Evolutionary conservation across 2,888 invertebrate species (phyloP).

Genomic region (Drosophila yooni): DNA sequence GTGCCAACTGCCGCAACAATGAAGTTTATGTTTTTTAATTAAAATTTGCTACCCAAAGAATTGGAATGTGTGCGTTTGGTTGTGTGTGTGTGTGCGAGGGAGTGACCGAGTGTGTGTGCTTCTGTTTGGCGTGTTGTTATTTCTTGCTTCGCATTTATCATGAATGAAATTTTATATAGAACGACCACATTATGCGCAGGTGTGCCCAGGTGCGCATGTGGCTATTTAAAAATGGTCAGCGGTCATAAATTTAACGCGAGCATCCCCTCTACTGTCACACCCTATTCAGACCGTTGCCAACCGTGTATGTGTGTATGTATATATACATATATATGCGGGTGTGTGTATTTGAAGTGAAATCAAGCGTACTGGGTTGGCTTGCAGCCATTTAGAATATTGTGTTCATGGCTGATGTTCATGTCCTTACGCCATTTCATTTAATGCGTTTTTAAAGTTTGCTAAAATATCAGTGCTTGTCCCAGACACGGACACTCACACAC

Average conservation of each 20-base stretch:
- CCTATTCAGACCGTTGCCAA: background rate
- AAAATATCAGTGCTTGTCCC: conserved; percentile 28
- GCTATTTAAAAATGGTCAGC: conserved; percentile 80
- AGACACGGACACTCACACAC: background rate
- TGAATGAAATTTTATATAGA: conserved; percentile 68
- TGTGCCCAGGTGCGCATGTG: conserved; percentile 78
- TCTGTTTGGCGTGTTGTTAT: conserved; percentile 51
- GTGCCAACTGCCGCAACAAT: conserved; percentile 54
- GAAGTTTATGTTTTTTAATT: conserved; percentile 78
- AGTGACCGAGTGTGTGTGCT: conserved; percentile 7
- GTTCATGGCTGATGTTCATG: conserved; percentile 32
- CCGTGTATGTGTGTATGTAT: background rate
- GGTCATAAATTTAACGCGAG: conserved; percentile 70
- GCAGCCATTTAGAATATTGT: conserved; percentile 35
- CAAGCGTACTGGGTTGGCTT: conserved; percentile 31
- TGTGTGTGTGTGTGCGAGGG: conserved; percentile 11
- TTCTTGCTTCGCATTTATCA: conserved; percentile 59
- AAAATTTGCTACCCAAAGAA: conserved; percentile 68
- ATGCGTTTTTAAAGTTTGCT: conserved; percentile 61
- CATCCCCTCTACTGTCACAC: conserved; percentile 4
- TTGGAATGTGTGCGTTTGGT: conserved; percentile 43
- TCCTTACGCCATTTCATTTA: conserved; percentile 57
- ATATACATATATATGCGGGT: background rate
- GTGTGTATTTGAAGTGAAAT: conserved; percentile 43
- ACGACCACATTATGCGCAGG: conserved; percentile 78